Base-by-base conservation (phyloP, 2,113 vertebrate genomes). In the Mixornis gularis region DNA sequence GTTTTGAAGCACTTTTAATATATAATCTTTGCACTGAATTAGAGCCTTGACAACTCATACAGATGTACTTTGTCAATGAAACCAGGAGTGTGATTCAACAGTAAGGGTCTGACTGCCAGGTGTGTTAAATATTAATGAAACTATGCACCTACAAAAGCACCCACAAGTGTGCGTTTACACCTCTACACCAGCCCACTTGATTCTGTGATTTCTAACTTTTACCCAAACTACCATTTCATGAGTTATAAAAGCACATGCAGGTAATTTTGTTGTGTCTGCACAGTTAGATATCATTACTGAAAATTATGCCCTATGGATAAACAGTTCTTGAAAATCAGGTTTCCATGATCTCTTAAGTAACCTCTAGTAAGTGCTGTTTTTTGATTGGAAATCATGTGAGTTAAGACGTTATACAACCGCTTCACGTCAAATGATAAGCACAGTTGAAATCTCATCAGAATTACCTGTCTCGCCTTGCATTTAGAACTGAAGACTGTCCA, bases 401-500 rank as follows among this genome's bases (percentile, higher is more conserved):
- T 85, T 34, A 43, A 1, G 34, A 85, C 30, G 32, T 62, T 78
- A 88, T 25, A 92, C 51, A 90, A 91, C 46, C 77, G 26, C 21
- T 66, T 79, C 63, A 85, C 1, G 2, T 70, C 64, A 95, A 90
- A 94, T 34, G 85, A 89, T 70, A 94, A 94, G 56, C 29, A 94
- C 14, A 92, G 66, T 84, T 71, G 60, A 77, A 85, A 90, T 87
- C 74, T 85, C 9, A 8, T 59, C 73, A 85, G 71, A 83, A 92
- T 97, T 98, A 99, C 98, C 99, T 98, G 97, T 99, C 99, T 98
- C 99, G 97, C 97, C 99, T 98, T 98, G 98, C 97, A 98, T 98
- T 99, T 96, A 99, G 97, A 86, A 98, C 98, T 87, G 99, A 98
- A 95, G 99, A 98, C 99, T 99, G 99, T 98, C 99, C 99, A 97